These are phyloP conservation scores for Cichladusa arquata DNA, from an alignment of 2,113 vertebrate species.

Conservation along the genomic window DNA sequence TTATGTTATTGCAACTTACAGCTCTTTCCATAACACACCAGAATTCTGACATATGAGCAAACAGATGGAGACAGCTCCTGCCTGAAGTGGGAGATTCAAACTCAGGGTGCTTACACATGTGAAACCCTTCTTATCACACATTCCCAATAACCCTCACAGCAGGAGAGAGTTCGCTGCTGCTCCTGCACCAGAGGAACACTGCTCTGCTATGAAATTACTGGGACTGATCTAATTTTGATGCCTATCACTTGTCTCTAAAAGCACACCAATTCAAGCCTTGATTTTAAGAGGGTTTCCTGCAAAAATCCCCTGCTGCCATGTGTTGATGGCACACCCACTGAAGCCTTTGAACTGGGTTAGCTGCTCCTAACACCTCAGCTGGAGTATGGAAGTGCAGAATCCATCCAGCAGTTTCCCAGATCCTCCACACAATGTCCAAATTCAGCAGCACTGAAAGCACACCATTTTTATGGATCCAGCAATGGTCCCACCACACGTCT, in stretches of 20 bases:
- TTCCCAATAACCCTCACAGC: neutral
- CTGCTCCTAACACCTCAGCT: neutral
- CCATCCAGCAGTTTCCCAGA: neutral
- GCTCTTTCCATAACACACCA: neutral
- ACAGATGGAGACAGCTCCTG: neutral
- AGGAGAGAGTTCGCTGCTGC: neutral
- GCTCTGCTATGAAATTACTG: neutral
- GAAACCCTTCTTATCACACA: neutral
- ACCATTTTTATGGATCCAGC: neutral
- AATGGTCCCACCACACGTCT: neutral
- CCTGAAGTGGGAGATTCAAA: neutral
- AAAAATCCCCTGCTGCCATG: neutral
- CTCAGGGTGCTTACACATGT: neutral
- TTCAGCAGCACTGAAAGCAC: neutral
- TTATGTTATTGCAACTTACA: neutral
- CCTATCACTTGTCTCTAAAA: neutral
- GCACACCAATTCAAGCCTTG: rapidly evolving
- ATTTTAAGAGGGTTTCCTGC: neutral
- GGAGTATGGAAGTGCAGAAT: neutral
- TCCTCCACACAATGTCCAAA: neutral
- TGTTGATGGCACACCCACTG: neutral
- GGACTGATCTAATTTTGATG: neutral
- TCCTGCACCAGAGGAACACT: neutral
- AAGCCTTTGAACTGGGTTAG: neutral
- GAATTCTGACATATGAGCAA: neutral